Base-by-base conservation (phyloP, 2,113 vertebrate species). In the Campylomormyrus tamandua region DNA sequence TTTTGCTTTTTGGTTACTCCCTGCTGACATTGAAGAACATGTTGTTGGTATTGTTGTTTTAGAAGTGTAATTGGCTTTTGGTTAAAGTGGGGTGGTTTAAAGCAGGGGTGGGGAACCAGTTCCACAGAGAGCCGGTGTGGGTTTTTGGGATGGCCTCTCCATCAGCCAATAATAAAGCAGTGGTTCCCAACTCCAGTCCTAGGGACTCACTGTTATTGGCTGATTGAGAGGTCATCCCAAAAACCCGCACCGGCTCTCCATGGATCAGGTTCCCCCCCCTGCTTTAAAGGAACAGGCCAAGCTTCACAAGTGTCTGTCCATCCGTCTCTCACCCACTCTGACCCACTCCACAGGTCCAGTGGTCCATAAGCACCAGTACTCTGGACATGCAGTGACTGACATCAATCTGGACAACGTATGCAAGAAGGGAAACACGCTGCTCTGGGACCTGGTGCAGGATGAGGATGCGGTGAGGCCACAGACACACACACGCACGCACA, bases 401-500 rank as follows among this genome's bases (percentile, higher is more conserved):
- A 98, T 99, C 95, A 99, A 99, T 96, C 95, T 99, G 95, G 98
- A 99, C 96, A 99, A 99, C 83, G 98, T 99, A 66, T 99, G 98
- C 92, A 99, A 99, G 95, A 99, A 99, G 93, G 98, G 98, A 90
- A 99, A 98, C 94, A 99, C 98, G 2, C 95, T 99, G 89, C 96
- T 99, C 92, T 99, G 98, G 98, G 98, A 99, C 94, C 96, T 99
- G 95, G 98, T 99, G 89, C 98, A 99, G 94, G 98, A 99, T 93
- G 98, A 99, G 94, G 97, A 99, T 94, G 98, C 98, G 89, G 98
- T 99, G 96, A 94, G 96, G 13, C 27, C 8, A 45, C 21, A 3
- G 1, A 45, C 10, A 13, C n/a, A 27, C n/a, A 31, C 10, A 58
- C 21, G 8, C 56, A 24, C 56, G 24, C 21, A 24, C 56, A 24